Evolutionary conservation across 2,113 vertebrate genomes (phyloP).

Genomic region (Hypanus sabinus): DNA sequence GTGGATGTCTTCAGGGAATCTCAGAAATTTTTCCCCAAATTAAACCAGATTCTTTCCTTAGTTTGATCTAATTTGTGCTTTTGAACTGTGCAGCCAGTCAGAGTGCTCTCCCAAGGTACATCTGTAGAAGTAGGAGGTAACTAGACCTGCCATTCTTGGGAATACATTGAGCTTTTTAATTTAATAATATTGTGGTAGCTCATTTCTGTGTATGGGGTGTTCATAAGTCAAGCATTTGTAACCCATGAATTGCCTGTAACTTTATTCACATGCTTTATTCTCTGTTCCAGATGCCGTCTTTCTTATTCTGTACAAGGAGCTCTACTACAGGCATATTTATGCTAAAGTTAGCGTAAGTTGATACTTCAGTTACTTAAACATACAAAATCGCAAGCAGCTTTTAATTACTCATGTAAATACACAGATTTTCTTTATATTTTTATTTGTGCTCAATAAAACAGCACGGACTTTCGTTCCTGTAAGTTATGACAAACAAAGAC

Average conservation of each 20-base stretch:
- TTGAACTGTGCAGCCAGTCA: not conserved
- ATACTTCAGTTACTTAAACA: conserved; percentile 41
- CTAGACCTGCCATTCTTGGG: too few relatives aligned
- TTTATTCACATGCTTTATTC: not conserved
- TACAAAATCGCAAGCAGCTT: not conserved
- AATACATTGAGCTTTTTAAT: too few relatives aligned
- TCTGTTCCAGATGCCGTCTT: conserved; percentile 81
- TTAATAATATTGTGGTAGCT: too few relatives aligned
- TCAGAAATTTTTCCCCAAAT: not conserved
- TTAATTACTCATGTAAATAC: not conserved
- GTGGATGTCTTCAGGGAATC: not conserved
- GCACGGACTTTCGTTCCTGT: not conserved
- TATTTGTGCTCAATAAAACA: not conserved
- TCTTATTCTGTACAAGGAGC: conserved; percentile 92
- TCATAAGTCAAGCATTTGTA: too few relatives aligned
- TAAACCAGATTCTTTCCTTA: not conserved
- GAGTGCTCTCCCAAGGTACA: too few relatives aligned
- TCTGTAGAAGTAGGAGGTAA: too few relatives aligned
- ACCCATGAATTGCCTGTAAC: not conserved
- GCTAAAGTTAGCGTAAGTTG: conserved; percentile 98
- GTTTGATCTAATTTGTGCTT: not conserved
- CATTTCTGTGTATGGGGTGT: too few relatives aligned
- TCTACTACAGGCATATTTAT: conserved; percentile 96
- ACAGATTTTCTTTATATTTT: not conserved
- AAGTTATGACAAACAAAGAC: too few relatives aligned